A percentile compares a stretch with the other conserved stretches of the same genome.
These are phyloP conservation scores for Cyanoderma ruficeps DNA, from an alignment of 2,113 vertebrate genomes.

Conservation along the genomic window DNA sequence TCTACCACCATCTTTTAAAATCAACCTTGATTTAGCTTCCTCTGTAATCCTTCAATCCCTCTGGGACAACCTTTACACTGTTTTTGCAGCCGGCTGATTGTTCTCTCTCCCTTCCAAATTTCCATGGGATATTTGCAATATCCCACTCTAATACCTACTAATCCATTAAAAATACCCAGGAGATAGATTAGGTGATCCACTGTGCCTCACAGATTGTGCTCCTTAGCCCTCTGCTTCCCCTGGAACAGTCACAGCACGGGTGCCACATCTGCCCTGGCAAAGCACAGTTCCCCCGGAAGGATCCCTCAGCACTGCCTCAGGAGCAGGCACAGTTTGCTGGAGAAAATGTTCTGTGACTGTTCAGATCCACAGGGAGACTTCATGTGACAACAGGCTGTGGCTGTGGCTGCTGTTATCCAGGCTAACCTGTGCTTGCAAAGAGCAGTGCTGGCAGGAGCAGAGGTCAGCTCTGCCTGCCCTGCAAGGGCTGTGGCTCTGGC, in stretches of 20 bases:
- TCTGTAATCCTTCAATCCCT: constrained; percentile 30
- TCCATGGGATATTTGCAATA: constrained; percentile 52
- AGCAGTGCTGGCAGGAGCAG: not conserved
- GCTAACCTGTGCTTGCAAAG: not conserved
- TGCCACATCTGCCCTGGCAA: not conserved
- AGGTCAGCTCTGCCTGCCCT: not conserved
- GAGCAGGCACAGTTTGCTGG: not conserved
- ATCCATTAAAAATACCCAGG: constrained; percentile 55
- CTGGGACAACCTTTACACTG: constrained; percentile 34
- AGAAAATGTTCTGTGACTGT: not conserved
- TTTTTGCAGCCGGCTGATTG: constrained; percentile 41
- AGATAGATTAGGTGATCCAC: constrained; percentile 37
- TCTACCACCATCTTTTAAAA: constrained; percentile 47
- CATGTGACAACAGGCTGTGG: not conserved
- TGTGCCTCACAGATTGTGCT: constrained; percentile 18
- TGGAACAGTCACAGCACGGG: not conserved
- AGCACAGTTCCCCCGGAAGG: not conserved
- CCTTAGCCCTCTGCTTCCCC: not conserved
- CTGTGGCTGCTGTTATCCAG: not conserved
- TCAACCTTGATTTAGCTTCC: constrained; percentile 47
- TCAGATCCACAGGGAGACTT: not conserved
- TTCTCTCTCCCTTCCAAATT: constrained; percentile 53
- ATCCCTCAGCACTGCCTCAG: not conserved
- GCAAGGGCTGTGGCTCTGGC: not conserved
- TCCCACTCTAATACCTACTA: constrained; percentile 49